A percentile compares a stretch with the other conserved stretches of the same genome.
Conservation (phyloP, 2,888 invertebrate genomes). For the Colletes collaris region DNA sequence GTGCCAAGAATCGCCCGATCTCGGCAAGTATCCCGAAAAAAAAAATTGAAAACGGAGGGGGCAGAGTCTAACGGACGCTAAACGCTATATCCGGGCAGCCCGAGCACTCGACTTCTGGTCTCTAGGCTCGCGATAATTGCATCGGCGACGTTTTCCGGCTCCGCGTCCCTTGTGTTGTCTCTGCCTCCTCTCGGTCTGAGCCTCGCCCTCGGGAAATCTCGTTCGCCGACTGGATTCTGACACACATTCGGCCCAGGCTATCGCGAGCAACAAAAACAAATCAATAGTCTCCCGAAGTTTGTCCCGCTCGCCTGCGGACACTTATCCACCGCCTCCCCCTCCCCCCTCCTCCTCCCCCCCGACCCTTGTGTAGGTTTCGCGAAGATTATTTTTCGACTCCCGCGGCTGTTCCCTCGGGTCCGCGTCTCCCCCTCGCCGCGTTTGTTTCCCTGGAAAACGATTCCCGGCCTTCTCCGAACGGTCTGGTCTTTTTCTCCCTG, state of each 20-base stretch:
- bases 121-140: slow-evolving; percentile 10
- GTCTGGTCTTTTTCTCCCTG: neutral
- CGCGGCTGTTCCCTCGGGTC: neutral
- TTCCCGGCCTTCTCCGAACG: too few species aligned
- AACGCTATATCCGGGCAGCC: slow-evolving; percentile 22
- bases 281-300: slow-evolving; percentile 60
- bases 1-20: too few species aligned
- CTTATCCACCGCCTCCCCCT: slow-evolving; percentile 23
- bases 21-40: too few species aligned
- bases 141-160: neutral
- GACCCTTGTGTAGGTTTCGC: neutral
- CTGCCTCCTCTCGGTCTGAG: neutral
- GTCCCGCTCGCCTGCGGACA: slow-evolving; percentile 30
- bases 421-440: neutral
- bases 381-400: slow-evolving; percentile 28
- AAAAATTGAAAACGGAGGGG: too few species aligned
- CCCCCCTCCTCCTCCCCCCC: neutral
- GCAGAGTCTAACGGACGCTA: too few species aligned
- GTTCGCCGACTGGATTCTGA: slow-evolving; percentile 32
- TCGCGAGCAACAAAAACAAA: slow-evolving; percentile 73
- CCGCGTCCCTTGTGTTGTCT: neutral
- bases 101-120: slow-evolving; percentile 18
- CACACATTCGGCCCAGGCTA: slow-evolving; percentile 54
- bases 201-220: slow-evolving; percentile 34
- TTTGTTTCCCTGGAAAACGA: neutral